Percentiles rank a stretch among this genome's conserved stretches.
Conservation (phyloP, 2,113 vertebrate genomes). For the Rhea americana region DNA sequence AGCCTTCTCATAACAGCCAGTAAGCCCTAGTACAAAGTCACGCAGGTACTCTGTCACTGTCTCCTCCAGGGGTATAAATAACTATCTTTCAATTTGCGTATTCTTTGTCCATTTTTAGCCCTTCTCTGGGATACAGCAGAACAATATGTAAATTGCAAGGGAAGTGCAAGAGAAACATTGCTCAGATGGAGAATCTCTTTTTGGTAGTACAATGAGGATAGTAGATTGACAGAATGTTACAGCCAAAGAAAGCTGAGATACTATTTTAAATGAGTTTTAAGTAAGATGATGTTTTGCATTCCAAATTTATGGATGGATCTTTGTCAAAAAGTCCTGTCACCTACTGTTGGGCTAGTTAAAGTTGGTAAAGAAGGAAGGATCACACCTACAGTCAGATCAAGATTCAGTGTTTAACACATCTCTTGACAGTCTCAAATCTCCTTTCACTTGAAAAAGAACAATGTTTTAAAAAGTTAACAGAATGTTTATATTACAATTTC, state of each 20-base stretch:
- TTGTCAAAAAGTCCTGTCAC: background rate
- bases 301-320: background rate
- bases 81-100: constrained; percentile 49
- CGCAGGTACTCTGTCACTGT: constrained; percentile 3
- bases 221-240: background rate
- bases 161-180: background rate
- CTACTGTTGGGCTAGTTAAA: background rate
- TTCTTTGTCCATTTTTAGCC: background rate
- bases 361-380: background rate
- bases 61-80: constrained; percentile 17
- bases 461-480: background rate
- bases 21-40: background rate
- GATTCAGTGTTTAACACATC: background rate
- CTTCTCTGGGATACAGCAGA: background rate
- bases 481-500: background rate
- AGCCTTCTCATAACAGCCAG: constrained; percentile 8
- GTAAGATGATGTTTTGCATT: background rate
- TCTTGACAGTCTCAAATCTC: background rate
- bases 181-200: background rate
- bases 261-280: background rate
- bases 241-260: background rate
- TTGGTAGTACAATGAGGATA: background rate
- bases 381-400: background rate
- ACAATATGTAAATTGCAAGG: background rate
- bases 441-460: background rate